Evolutionary conservation across 1,140 invertebrate genomes (phyloP).

Genomic region (Drosophila takahashii): DNA sequence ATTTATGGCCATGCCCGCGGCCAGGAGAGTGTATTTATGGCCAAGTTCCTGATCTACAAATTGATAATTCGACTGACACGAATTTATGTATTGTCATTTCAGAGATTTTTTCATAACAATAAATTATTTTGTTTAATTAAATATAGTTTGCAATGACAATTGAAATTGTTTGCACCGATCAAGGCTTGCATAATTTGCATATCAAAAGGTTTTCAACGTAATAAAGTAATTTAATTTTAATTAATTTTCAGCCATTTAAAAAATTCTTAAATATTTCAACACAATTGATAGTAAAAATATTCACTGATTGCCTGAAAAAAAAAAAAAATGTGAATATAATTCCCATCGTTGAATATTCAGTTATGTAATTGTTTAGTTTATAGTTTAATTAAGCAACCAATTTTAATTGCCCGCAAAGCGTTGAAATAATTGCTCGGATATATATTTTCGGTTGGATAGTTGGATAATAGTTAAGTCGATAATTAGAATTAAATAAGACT

Average conservation of each 20-base stretch:
- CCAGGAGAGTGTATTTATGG: conserved; percentile 1
- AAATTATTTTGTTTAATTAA: not conserved
- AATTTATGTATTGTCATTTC: conserved; percentile 16
- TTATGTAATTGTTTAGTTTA: conserved; percentile 27
- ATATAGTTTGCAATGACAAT: not conserved
- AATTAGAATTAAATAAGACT: conserved; percentile 36
- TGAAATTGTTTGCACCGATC: not conserved
- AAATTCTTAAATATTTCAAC: not conserved
- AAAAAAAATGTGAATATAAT: not conserved
- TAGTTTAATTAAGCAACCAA: conserved; percentile 21
- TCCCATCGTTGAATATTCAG: conserved; percentile 20
- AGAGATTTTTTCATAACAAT: not conserved
- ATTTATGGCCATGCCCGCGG: conserved; percentile 18
- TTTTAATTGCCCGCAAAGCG: conserved; percentile 30
- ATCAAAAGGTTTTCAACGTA: not conserved
- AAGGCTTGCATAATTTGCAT: not conserved
- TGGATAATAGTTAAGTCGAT: conserved; percentile 12
- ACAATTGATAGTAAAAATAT: conserved; percentile 14
- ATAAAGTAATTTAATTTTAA: not conserved
- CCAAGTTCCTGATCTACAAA: conserved; percentile 1
- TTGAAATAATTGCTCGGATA: conserved; percentile 18
- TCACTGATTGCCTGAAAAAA: not conserved
- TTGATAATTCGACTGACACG: not conserved
- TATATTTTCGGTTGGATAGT: conserved; percentile 22
- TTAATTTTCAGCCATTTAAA: not conserved